Evolutionary conservation across 2,113 vertebrate genomes (phyloP).

Genomic region (Catharus fuscescens): DNA sequence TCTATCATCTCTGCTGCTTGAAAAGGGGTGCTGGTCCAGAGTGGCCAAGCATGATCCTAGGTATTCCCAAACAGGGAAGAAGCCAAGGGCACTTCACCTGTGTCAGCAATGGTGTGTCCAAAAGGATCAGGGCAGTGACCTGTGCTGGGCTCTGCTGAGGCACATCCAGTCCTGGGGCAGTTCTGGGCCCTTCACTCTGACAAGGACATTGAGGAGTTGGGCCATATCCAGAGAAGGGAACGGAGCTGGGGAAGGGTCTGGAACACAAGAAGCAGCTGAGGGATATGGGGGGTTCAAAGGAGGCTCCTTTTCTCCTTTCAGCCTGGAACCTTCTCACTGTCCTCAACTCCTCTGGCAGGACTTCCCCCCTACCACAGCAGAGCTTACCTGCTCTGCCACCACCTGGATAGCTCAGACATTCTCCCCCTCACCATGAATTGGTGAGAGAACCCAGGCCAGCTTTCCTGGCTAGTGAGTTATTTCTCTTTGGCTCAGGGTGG

Average conservation of each 20-base stretch:
- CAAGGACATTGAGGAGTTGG: neutral
- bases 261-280: neutral
- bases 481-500: neutral
- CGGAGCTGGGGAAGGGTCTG: fast-evolving
- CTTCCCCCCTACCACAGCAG: too few species aligned
- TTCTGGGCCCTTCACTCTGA: neutral
- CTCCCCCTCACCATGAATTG: neutral
- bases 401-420: neutral
- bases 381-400: neutral
- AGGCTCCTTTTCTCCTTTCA: neutral
- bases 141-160: neutral
- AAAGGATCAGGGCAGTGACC: neutral
- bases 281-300: neutral
- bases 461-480: neutral
- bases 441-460: neutral
- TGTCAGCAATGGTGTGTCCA: neutral
- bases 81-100: neutral
- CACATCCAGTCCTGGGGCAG: neutral
- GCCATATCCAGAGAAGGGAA: neutral
- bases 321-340: neutral
- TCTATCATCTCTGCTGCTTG: neutral
- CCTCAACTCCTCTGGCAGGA: neutral
- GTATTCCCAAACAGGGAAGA: neutral
- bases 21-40: neutral
- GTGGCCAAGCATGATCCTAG: neutral